A percentile compares a stretch with the other conserved stretches of the same genome.
Evolutionary conservation across 1,140 invertebrate species (phyloP).

Genomic region (Meloidogyne exigua): DNA sequence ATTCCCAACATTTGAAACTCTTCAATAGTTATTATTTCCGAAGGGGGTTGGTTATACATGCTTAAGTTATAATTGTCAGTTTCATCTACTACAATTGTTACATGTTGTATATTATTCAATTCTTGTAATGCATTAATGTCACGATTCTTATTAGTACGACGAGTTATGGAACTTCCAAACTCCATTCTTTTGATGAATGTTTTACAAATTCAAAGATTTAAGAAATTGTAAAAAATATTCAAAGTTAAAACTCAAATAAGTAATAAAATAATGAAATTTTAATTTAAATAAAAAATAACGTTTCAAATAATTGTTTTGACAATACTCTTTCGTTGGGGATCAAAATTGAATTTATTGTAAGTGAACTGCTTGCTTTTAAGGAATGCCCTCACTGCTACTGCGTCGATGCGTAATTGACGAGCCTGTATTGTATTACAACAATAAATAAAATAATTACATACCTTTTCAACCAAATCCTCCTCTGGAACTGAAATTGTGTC

Average conservation of each 20-base stretch:
- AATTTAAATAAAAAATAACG: background rate
- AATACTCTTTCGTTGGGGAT: slow-evolving; percentile 79
- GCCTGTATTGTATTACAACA: slow-evolving; percentile 69
- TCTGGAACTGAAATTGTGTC: slow-evolving; percentile 80
- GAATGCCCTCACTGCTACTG: slow-evolving; percentile 84
- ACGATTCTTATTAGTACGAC: background rate
- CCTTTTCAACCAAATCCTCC: slow-evolving; percentile 82
- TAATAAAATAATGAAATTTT: background rate
- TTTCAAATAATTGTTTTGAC: slow-evolving; percentile 69
- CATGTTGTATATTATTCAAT: background rate
- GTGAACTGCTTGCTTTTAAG: slow-evolving; percentile 87
- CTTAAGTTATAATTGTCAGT: background rate
- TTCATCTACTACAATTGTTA: slow-evolving; percentile 4
- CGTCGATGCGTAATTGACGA: slow-evolving; percentile 84
- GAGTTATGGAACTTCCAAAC: background rate
- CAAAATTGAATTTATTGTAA: slow-evolving; percentile 83
- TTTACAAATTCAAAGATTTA: background rate
- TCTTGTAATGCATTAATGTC: background rate
- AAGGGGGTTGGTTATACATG: background rate
- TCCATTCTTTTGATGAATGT: background rate
- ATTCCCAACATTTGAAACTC: slow-evolving; percentile 21
- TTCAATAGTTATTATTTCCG: slow-evolving; percentile 15
- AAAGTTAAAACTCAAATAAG: background rate
- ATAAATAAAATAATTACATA: slow-evolving; percentile 56
- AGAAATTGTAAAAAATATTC: background rate